These are phyloP conservation scores for Manacus vitellinus DNA, from an alignment of 2,113 vertebrate genomes.

Conservation along the genomic window DNA sequence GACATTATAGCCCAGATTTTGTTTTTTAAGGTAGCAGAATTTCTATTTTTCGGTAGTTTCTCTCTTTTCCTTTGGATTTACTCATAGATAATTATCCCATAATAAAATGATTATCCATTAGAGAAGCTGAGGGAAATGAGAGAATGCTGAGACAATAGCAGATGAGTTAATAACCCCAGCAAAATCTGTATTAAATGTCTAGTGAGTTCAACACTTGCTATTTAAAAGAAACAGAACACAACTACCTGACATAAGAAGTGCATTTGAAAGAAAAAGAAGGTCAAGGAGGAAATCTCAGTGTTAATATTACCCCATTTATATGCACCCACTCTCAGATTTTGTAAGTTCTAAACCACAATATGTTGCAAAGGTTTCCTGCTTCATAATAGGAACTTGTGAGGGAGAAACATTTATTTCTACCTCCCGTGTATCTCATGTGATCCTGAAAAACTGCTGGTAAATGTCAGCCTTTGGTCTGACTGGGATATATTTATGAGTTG, in stretches of 20 bases:
- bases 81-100: background rate
- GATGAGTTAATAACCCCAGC: background rate
- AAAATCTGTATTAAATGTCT: background rate
- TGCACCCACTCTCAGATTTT: background rate
- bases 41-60: background rate
- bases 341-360: background rate
- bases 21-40: background rate
- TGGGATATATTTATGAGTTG: background rate
- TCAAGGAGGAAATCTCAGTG: background rate
- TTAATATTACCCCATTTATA: background rate
- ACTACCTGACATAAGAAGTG: background rate
- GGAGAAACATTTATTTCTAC: background rate
- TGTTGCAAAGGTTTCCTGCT: background rate
- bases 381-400: background rate
- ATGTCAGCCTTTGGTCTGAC: background rate
- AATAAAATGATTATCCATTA: background rate
- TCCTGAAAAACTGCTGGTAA: background rate
- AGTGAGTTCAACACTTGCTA: background rate
- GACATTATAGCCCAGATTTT: background rate
- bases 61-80: background rate
- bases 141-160: background rate
- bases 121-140: background rate
- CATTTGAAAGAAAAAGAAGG: background rate
- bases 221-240: background rate
- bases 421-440: fast-evolving